Evolutionary conservation across 2,888 invertebrate species (phyloP), one percentile per base, ranked within the genome.

Genomic region (Callosobruchus maculatus): DNA sequence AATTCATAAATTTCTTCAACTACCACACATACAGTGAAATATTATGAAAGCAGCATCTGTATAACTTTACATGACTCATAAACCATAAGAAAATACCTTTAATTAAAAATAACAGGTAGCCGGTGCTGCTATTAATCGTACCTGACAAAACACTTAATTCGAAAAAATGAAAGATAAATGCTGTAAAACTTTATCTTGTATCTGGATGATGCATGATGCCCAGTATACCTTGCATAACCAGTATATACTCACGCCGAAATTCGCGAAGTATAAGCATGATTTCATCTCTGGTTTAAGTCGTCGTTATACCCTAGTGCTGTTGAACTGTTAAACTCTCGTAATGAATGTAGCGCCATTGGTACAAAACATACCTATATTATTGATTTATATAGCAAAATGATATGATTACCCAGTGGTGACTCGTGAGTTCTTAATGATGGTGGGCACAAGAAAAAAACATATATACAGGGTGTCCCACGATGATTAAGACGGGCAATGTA

Each of bases 41-140:
- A 26, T 26, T 26, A 7, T 26, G 26, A 26, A 26, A 4, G 26
- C 7, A 7, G 7, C 26, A n/a, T n/a, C n/a, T n/a, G n/a, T n/a
- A 26, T 26, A 26, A 26, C 26, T n/a, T 30, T 49, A 18, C 13
- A 49, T 49, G 49, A 1, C 49, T 49, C 49, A 18, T 66, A 70
- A 49, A 49, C 49, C 49, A 49, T 49, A 49, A 49, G 1, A 18
- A 13, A 49, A 22, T 73, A 73, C 70, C 73, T 70, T 73, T 67
- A 74, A 73, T 76, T 74, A 72, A 73, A 76, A 74, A 74, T 73
- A 22, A 70, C 77, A 74, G 76, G 77, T 80, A 79, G 79, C 78
- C 74, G 77, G 78, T 72, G 71, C 77, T 77, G 79, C 81, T 82
- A 83, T 82, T 82, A 83, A 83, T 83, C 80, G 80, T 81, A 83